phyloP scores from a whole-genome alignment of 2,113 vertebrate genomes.

The Typhlomys cinereus region DNA sequence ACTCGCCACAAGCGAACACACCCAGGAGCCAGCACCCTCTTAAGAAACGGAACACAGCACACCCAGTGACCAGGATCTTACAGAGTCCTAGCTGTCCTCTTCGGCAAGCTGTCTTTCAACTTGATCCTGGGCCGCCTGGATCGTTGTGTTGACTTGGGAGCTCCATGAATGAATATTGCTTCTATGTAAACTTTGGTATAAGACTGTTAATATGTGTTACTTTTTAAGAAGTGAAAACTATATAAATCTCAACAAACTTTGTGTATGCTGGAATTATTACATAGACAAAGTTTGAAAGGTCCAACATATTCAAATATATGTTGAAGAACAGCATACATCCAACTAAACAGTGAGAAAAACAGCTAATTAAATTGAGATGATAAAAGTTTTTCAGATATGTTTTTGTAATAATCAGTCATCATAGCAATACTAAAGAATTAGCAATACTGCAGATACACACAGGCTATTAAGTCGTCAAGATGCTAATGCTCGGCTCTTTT shows the following conservation, averaged over 20 bases:
- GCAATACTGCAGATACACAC: background rate
- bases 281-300: background rate
- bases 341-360: background rate
- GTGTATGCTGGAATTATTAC: background rate
- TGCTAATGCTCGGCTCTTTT: background rate
- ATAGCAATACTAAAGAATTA: background rate
- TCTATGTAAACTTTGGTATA: background rate
- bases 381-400: background rate
- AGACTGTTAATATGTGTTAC: background rate
- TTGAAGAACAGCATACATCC: background rate
- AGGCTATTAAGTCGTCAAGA: background rate
- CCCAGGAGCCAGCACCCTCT: background rate
- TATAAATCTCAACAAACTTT: background rate
- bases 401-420: background rate
- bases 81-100: fast-evolving
- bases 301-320: background rate
- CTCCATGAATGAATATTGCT: fast-evolving
- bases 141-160: background rate
- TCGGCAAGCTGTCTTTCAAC: too few species aligned
- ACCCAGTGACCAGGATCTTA: fast-evolving
- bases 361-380: background rate
- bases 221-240: background rate
- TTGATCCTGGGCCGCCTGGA: fast-evolving
- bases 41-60: background rate
- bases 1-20: background rate